These are phyloP conservation scores for Caenorhabditis becei DNA, from an alignment of 2,888 invertebrate species.

Conservation along the genomic window DNA sequence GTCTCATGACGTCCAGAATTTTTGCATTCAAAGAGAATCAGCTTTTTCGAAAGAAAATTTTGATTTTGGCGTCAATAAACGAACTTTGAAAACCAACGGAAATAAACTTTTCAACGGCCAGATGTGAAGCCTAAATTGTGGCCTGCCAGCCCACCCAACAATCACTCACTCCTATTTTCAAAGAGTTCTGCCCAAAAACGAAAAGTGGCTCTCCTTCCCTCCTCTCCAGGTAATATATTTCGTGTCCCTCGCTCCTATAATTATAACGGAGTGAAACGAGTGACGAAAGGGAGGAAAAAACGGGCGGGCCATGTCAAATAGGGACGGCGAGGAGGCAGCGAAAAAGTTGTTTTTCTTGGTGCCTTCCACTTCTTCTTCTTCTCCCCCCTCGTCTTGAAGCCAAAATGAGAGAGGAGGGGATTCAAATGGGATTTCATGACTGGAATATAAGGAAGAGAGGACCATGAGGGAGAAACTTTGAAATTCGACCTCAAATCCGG, in stretches of 20 bases:
- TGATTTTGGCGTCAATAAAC: too few relatives aligned
- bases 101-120: too few relatives aligned
- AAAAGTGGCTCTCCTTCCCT: constrained; percentile 34
- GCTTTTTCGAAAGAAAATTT: too few relatives aligned
- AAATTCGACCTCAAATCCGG: too few relatives aligned
- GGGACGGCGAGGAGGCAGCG: background rate
- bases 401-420: constrained; percentile 35
- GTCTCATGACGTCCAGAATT: too few relatives aligned
- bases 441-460: constrained; percentile 3
- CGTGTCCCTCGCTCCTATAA: constrained; percentile 34
- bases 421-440: constrained; percentile 28
- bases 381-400: constrained; percentile 14
- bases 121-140: background rate
- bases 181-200: constrained; percentile 15
- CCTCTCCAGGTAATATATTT: constrained; percentile 41
- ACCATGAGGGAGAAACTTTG: background rate
- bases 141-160: background rate
- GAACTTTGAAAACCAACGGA: too few relatives aligned
- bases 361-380: constrained; percentile 22
- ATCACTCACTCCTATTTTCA: background rate
- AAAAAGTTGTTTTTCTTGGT: constrained; percentile 53
- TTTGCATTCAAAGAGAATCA: too few relatives aligned
- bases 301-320: constrained; percentile 11
- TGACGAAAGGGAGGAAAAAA: constrained; percentile 14
- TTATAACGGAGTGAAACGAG: constrained; percentile 47